A percentile compares a stretch with the other conserved stretches of the same genome.
These are phyloP conservation scores for Holothuria glaberrima DNA, from an alignment of 35 echinoderm and acorn worm species.

Conservation along the genomic window DNA sequence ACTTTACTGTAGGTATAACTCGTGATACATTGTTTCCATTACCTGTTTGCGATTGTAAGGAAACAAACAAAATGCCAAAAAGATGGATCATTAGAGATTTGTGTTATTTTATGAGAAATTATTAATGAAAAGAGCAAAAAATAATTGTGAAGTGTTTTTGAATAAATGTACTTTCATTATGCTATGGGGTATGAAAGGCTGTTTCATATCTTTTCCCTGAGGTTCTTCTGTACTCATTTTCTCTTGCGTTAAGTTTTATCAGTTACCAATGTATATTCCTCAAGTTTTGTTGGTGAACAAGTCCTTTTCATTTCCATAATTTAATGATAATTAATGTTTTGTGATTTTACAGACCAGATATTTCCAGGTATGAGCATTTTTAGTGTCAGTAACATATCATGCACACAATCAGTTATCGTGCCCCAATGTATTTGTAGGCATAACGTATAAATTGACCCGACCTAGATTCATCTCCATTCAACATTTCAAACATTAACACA, in stretches of 20 bases:
- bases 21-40: too few relatives aligned
- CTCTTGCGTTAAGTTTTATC: not conserved
- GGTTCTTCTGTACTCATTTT: not conserved
- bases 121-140: too few relatives aligned
- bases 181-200: too few relatives aligned
- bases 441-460: not conserved
- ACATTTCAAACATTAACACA: slow-evolving; percentile 15
- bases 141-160: too few relatives aligned
- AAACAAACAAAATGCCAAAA: too few relatives aligned
- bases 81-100: too few relatives aligned
- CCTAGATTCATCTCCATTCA: not conserved
- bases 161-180: too few relatives aligned
- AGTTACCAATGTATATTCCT: not conserved
- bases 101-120: too few relatives aligned
- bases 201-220: too few relatives aligned
- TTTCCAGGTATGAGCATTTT: slow-evolving; percentile 26
- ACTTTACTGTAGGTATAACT: too few relatives aligned
- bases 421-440: not conserved
- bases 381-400: slow-evolving; percentile 27
- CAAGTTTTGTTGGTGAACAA: not conserved
- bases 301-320: not conserved
- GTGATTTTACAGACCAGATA: slow-evolving; percentile 29
- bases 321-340: not conserved
- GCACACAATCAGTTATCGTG: slow-evolving; percentile 36
- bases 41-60: too few relatives aligned